Percentiles rank a stretch among this genome's conserved stretches.
These are phyloP conservation scores for Poeciliopsis retropinna DNA, from an alignment of 2,113 vertebrate species.

Conservation along the genomic window DNA sequence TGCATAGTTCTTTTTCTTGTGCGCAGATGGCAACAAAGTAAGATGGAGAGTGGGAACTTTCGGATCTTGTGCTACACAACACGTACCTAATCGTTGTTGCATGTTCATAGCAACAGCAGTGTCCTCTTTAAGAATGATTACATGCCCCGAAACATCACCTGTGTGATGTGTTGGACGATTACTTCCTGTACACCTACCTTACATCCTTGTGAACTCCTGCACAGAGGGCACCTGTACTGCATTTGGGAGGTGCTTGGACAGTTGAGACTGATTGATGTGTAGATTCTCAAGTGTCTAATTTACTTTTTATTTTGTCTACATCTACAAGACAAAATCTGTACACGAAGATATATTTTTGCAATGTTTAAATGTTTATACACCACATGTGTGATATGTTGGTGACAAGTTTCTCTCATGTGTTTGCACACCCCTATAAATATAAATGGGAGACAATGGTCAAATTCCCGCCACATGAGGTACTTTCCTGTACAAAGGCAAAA, in stretches of 20 bases:
- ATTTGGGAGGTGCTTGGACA: neutral
- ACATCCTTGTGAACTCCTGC: neutral
- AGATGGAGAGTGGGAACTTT: neutral
- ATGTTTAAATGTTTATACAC: conserved; percentile 36
- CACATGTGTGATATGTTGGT: conserved; percentile 51
- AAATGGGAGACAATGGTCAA: conserved; percentile 3
- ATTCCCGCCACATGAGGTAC: conserved; percentile 16
- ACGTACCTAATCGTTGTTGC: neutral
- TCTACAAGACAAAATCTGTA: conserved; percentile 65
- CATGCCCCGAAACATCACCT: neutral
- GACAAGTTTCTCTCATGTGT: conserved; percentile 39
- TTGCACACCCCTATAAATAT: conserved; percentile 20
- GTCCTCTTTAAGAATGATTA: neutral
- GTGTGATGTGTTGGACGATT: no score
- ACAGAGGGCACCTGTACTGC: neutral
- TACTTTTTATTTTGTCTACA: conserved; percentile 61
- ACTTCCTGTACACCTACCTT: neutral
- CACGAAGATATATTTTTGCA: conserved; percentile 74
- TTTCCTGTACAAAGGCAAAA: conserved; percentile 54
- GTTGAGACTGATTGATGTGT: conserved; percentile 20
- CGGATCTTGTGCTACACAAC: neutral
- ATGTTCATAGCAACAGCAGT: neutral
- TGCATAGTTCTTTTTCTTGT: neutral
- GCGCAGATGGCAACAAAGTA: neutral
- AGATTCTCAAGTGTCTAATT: conserved; percentile 56